phyloP scores from a whole-genome alignment of 2,113 vertebrate species.

The Poeciliopsis retropinna region DNA sequence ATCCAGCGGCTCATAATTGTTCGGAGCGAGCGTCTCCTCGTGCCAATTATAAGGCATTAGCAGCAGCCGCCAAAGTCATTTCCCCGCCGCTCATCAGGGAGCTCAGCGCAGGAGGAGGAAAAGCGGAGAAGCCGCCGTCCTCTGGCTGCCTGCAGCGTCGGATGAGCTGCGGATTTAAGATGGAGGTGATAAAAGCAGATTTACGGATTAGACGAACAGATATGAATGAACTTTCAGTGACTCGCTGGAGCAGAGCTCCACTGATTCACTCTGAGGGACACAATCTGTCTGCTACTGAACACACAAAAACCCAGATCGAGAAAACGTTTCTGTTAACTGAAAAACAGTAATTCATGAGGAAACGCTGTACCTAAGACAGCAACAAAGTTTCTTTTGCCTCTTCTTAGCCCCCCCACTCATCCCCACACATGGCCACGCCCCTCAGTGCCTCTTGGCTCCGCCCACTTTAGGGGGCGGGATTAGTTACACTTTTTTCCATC shows the following conservation, averaged over 20 bases:
- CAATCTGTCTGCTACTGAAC: neutral
- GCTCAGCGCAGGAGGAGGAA: conserved; percentile 30
- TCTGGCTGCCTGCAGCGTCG: conserved; percentile 36
- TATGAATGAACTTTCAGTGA: conserved; percentile 52
- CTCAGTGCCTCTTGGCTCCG: too few species aligned
- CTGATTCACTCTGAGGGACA: neutral
- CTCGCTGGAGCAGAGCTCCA: conserved; percentile 27
- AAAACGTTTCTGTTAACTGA: too few species aligned
- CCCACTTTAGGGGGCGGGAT: too few species aligned
- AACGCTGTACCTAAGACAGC: too few species aligned
- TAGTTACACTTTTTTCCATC: too few species aligned
- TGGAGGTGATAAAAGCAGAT: conserved; percentile 49
- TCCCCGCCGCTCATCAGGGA: conserved; percentile 52
- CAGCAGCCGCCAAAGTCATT: conserved; percentile 56
- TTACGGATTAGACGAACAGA: conserved; percentile 48
- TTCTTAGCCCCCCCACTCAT: too few species aligned
- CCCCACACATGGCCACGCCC: too few species aligned
- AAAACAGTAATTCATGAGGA: too few species aligned
- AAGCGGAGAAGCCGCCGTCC: conserved; percentile 1
- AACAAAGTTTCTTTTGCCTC: too few species aligned
- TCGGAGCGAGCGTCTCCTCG: conserved; percentile 45
- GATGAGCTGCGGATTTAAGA: conserved; percentile 43
- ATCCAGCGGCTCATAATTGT: conserved; percentile 48
- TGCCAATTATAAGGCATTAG: conserved; percentile 58
- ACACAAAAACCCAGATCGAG: too few species aligned